Evolutionary conservation across 2,888 invertebrate species (phyloP), one percentile per base, ranked within the genome.

Genomic region (Monoplex corrugatus): DNA sequence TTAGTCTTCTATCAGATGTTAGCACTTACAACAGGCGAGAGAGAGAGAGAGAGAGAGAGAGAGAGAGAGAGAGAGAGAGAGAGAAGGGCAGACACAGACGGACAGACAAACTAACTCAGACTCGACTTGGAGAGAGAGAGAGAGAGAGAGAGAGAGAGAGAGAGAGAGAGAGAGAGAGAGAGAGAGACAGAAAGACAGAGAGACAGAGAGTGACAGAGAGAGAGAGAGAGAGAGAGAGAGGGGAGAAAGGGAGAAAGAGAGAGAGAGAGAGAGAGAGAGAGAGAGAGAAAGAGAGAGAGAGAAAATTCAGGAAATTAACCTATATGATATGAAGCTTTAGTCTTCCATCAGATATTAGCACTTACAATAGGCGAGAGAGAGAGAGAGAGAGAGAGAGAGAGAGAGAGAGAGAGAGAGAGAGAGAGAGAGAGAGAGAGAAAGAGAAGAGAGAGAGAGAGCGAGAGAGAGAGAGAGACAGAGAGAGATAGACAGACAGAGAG

Each of bases 391-490:
- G 23, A 32, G 32, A 40, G 80, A 38, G 80, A 35, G 40, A 80
- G 40, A 35, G 40, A 80, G 35, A 40, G 40, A 38, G 38, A 80
- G 19, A 40, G 35, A n/a, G n/a, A n/a, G n/a, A 68, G 13, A 82
- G 80, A 38, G 35, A 82, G 80, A 38, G 35, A 82, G 38, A 38
- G 35, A 82, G 38, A 82, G 40, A 82, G 38, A 82, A 23, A 80
- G 32, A 19, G 50, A 50, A 19, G 19, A 19, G 19, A 19, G 19
- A 19, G 19, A 19, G 19, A 19, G 50, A 50, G 8, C 8, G 50
- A 50, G 50, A 50, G 50, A 50, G 50, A 57, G 57, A 57, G 57
- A 57, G 57, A 57, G 57, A 57, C 19, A 57, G 57, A 57, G 57
- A 57, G 57, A 57, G 2, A 23, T 57, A 23, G 28, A 57, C n/a